These are phyloP conservation scores for Brachypalpus laphriformis DNA, from an alignment of 2,888 invertebrate species.

Conservation along the genomic window DNA sequence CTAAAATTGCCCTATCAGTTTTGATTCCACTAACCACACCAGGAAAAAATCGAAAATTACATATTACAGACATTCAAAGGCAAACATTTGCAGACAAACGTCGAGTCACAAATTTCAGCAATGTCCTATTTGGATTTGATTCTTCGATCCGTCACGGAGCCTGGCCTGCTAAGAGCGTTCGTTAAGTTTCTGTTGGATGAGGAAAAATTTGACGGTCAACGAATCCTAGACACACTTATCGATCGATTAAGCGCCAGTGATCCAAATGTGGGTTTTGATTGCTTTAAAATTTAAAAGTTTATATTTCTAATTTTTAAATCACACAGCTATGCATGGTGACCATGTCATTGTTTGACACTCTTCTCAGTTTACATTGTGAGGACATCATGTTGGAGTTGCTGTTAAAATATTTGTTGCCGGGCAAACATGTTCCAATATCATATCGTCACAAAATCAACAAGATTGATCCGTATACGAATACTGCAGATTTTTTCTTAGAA, in stretches of 20 bases:
- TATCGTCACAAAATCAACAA: constrained; percentile 88
- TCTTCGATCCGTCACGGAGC: constrained; percentile 92
- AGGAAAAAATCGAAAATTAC: constrained; percentile 81
- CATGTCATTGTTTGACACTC: constrained; percentile 93
- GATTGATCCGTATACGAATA: constrained; percentile 89
- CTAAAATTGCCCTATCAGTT: constrained; percentile 31
- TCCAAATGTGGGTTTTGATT: constrained; percentile 86
- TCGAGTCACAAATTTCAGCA: constrained; percentile 94
- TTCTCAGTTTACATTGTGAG: constrained; percentile 96
- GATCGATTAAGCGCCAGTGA: constrained; percentile 89
- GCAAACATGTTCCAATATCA: constrained; percentile 90
- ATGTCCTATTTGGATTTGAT: constrained; percentile 96
- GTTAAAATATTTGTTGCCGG: constrained; percentile 92
- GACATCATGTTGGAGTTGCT: constrained; percentile 97
- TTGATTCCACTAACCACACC: constrained; percentile 79
- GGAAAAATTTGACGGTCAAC: constrained; percentile 92
- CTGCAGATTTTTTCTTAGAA: constrained; percentile 89
- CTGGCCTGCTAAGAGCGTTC: constrained; percentile 91
- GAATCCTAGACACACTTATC: constrained; percentile 92
- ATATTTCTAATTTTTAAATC: not conserved
- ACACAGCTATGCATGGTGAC: constrained; percentile 92
- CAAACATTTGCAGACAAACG: constrained; percentile 89
- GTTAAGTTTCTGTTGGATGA: constrained; percentile 92
- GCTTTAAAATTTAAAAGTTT: too few relatives aligned
- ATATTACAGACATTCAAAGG: constrained; percentile 83